Evolutionary conservation across 2,888 invertebrate genomes (phyloP).

Genomic region (Halocaridina rubra): DNA sequence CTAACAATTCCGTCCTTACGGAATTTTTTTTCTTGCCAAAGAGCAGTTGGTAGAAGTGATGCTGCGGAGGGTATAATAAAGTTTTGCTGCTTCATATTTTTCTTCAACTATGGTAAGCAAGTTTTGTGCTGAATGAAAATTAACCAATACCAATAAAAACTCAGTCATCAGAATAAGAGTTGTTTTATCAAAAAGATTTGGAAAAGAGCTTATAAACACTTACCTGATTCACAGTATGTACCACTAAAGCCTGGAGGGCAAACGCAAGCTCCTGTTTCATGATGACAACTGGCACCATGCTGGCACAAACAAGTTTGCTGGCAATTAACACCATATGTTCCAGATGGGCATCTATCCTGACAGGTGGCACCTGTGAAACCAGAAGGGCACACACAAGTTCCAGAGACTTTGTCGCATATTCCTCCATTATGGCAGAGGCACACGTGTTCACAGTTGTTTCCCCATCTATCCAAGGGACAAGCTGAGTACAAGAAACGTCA

Average conservation of each 20-base stretch:
- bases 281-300: conserved; percentile 67
- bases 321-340: conserved; percentile 73
- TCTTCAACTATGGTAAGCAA: no score
- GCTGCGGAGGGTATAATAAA: no score
- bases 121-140: no score
- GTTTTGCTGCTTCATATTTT: no score
- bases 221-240: conserved; percentile 60
- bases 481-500: neutral
- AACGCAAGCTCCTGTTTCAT: conserved; percentile 70
- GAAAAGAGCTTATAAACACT: no score
- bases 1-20: no score
- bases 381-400: conserved; percentile 70
- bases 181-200: no score
- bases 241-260: conserved; percentile 70
- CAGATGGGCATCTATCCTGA: conserved; percentile 64
- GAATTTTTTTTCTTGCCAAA: no score
- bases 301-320: conserved; percentile 73
- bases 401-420: conserved; percentile 69
- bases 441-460: conserved; percentile 64
- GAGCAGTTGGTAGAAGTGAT: no score
- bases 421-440: conserved; percentile 66
- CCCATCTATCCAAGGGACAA: conserved; percentile 70
- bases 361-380: conserved; percentile 70
- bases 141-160: no score
- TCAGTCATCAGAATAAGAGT: no score